A percentile compares a stretch with the other conserved stretches of the same genome.
These are phyloP conservation scores for Drosophila trapezifrons DNA, from an alignment of 1,140 invertebrate species.

Conservation along the genomic window DNA sequence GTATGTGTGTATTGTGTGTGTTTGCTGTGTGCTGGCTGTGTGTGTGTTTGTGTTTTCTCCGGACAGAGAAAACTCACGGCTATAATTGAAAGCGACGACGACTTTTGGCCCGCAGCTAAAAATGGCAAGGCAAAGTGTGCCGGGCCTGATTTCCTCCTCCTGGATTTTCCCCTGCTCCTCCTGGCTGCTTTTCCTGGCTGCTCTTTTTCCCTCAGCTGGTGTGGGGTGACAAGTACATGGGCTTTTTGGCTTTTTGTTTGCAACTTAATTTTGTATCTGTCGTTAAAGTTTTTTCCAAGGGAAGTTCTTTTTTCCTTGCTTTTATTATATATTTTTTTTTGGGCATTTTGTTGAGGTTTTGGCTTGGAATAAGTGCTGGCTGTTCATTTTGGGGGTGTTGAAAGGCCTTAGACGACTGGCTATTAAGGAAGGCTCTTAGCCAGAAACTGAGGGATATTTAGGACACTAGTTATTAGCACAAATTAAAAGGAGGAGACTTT, in stretches of 20 bases:
- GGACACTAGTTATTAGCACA: conserved; percentile 10
- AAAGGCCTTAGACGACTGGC: not conserved
- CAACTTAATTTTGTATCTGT: conserved; percentile 81
- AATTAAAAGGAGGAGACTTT: not conserved
- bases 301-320: not conserved
- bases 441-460: not conserved
- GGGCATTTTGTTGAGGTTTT: conserved; percentile 19
- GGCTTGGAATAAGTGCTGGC: conserved; percentile 1
- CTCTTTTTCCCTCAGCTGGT: conserved; percentile 37
- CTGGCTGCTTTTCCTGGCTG: conserved; percentile 23
- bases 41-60: conserved; percentile 39
- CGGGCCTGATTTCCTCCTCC: conserved; percentile 43
- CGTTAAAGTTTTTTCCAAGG: conserved; percentile 64
- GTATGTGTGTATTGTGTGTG: conserved; percentile 16
- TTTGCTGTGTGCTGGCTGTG: conserved; percentile 26
- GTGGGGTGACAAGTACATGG: conserved; percentile 37
- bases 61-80: conserved; percentile 58
- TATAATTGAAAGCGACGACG: conserved; percentile 66
- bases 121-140: conserved; percentile 43
- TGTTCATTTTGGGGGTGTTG: not conserved
- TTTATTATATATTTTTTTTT: conserved; percentile 5
- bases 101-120: conserved; percentile 57
- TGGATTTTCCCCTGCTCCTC: not conserved
- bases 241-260: conserved; percentile 66
- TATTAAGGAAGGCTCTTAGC: conserved; percentile 11